Percentiles rank a stretch among this genome's conserved stretches.
phyloP scores from a whole-genome alignment of 1,140 invertebrate genomes.

The Neelides sp. region DNA sequence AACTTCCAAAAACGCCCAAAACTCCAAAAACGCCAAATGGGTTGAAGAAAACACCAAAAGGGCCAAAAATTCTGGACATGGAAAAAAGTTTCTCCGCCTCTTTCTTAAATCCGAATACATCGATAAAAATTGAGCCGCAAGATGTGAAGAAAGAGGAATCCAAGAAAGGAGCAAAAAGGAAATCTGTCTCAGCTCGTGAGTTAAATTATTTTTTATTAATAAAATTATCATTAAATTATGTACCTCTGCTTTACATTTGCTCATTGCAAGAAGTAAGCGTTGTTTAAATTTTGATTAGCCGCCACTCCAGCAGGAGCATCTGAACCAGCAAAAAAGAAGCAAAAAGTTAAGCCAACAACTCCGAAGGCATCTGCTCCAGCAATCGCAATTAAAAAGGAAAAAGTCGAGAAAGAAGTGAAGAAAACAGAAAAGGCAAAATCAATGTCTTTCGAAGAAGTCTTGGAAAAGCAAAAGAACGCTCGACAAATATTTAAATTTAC shows the following conservation, averaged over 20 bases:
- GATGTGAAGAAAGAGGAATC: not conserved
- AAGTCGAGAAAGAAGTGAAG: not conserved
- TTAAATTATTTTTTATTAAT: not conserved
- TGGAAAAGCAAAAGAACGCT: constrained; percentile 13
- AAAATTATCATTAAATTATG: not conserved
- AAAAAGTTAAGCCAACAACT: constrained; percentile 8
- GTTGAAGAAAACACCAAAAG: no score
- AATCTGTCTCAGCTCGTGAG: not conserved
- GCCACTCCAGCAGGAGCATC: not conserved
- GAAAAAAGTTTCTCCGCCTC: no score
- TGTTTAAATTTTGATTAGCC: not conserved
- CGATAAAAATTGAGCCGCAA: constrained; percentile 3
- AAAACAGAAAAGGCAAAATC: not conserved
- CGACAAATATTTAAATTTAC: constrained; percentile 18
- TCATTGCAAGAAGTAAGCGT: not conserved
- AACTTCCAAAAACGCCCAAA: constrained; percentile 2
- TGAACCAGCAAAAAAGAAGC: not conserved
- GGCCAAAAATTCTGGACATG: no score
- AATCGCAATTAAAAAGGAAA: constrained; percentile 10
- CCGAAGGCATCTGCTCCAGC: constrained; percentile 2
- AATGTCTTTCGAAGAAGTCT: constrained; percentile 18
- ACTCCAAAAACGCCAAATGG: no score
- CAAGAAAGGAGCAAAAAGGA: not conserved
- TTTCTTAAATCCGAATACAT: no score
- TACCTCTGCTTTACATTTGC: no score